Evolutionary conservation across 2,888 invertebrate genomes (phyloP).

Genomic region (Cybosia mesomella): DNA sequence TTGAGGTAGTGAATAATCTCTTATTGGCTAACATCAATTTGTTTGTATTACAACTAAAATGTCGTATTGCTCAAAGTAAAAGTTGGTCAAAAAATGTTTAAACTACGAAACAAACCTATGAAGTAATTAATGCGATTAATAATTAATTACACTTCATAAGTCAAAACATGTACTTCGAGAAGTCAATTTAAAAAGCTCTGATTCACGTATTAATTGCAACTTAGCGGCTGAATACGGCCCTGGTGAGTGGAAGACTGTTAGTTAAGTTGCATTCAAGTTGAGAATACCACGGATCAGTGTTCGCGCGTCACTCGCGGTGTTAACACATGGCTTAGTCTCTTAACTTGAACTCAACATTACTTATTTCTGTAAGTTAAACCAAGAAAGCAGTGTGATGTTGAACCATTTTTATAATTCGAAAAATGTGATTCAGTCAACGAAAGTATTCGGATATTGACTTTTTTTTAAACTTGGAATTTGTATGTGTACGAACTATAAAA

Average conservation of each 20-base stretch:
- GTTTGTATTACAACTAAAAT: constrained; percentile 12
- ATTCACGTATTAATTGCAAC: constrained; percentile 40
- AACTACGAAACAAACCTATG: constrained; percentile 26
- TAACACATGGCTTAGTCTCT: constrained; percentile 49
- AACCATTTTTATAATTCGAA: constrained; percentile 81
- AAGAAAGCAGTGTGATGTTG: constrained; percentile 59
- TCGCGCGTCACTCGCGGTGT: constrained; percentile 42
- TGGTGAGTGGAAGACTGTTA: constrained; percentile 56
- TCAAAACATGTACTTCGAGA: constrained; percentile 25
- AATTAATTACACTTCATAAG: constrained; percentile 26
- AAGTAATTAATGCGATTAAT: constrained; percentile 26
- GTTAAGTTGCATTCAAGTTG: constrained; percentile 53
- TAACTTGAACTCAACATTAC: constrained; percentile 34
- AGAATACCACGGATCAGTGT: constrained; percentile 44
- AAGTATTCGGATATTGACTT: constrained; percentile 50
- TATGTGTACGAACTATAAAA: constrained; percentile 56
- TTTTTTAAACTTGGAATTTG: constrained; percentile 49
- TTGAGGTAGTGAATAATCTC: constrained; percentile 7
- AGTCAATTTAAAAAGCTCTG: constrained; percentile 45
- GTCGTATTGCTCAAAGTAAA: constrained; percentile 23
- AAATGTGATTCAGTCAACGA: constrained; percentile 84
- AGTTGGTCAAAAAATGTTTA: constrained; percentile 34
- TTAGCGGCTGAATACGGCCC: constrained; percentile 48
- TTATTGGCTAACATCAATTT: constrained; percentile 14
- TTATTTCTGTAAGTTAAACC: constrained; percentile 52